These are phyloP conservation scores for Drosophila sordidula DNA, from an alignment of 2,888 invertebrate species.

Conservation along the genomic window DNA sequence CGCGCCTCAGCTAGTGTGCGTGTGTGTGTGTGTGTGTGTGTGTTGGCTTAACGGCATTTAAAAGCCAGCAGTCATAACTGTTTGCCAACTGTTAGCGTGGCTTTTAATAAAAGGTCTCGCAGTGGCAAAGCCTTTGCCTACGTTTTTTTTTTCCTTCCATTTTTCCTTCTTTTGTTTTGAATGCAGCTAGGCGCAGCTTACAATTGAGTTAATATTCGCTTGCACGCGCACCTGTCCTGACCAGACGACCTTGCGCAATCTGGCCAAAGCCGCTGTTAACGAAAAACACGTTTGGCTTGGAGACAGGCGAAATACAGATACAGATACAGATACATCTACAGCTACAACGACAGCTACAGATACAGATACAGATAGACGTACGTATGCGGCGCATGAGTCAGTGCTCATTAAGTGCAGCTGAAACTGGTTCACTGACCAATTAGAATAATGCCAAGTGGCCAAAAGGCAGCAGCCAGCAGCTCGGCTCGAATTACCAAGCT, in stretches of 20 bases:
- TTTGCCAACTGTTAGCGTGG: constrained; percentile 58
- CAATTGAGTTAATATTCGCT: constrained; percentile 56
- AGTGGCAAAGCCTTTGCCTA: constrained; percentile 16
- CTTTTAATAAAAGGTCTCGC: constrained; percentile 31
- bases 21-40: constrained; percentile 4
- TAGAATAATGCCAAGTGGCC: constrained; percentile 61
- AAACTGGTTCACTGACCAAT: constrained; percentile 75
- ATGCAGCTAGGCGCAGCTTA: constrained; percentile 26
- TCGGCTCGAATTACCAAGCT: constrained; percentile 29
- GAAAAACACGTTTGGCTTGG: constrained; percentile 59
- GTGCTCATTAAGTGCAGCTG: constrained; percentile 46
- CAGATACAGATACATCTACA: not conserved
- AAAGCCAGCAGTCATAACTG: constrained; percentile 65
- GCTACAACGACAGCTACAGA: not conserved
- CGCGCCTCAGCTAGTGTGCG: constrained; percentile 5
- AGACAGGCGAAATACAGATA: constrained; percentile 22
- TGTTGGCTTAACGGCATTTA: constrained; percentile 54
- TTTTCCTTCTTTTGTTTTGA: constrained; percentile 12
- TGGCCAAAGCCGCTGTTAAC: constrained; percentile 47
- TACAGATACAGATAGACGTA: not conserved
- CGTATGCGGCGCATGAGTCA: constrained; percentile 49
- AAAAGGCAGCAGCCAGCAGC: constrained; percentile 4
- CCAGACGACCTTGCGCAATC: constrained; percentile 81
- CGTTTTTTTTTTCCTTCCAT: no score
- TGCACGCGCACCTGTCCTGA: constrained; percentile 70